Evolutionary conservation across 1,140 invertebrate genomes (phyloP).

Genomic region (Diachasmimorpha longicaudata): DNA sequence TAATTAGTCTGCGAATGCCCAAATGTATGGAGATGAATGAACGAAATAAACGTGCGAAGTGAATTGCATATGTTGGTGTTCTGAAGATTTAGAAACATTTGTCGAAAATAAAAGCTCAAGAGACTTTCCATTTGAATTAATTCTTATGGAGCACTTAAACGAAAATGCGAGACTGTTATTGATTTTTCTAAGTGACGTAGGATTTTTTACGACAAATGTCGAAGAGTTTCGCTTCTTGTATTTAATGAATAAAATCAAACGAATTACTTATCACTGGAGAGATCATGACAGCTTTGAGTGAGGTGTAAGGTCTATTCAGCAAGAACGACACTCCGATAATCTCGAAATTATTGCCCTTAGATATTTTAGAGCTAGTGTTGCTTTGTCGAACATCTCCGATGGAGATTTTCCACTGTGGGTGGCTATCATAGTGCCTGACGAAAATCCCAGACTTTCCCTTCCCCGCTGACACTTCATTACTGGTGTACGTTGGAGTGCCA

Average conservation of each 20-base stretch:
- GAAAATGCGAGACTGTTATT: too few species aligned
- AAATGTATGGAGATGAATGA: too few species aligned
- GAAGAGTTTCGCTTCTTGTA: too few species aligned
- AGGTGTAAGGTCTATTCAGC: constrained; percentile 45
- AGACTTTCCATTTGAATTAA: too few species aligned
- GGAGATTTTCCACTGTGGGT: constrained; percentile 54
- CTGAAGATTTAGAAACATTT: not conserved
- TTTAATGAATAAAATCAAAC: not conserved
- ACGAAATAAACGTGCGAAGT: too few species aligned
- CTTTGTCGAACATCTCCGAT: constrained; percentile 47
- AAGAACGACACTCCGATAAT: constrained; percentile 51
- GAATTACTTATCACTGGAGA: constrained; percentile 18
- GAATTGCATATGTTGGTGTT: too few species aligned
- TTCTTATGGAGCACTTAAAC: too few species aligned
- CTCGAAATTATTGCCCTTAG: constrained; percentile 48
- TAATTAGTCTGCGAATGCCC: not conserved
- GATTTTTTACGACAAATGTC: too few species aligned
- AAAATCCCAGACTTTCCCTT: constrained; percentile 5
- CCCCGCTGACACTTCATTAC: constrained; percentile 63
- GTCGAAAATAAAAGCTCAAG: too few species aligned
- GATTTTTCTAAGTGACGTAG: too few species aligned
- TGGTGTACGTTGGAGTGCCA: constrained; percentile 63
- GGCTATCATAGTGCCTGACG: constrained; percentile 44
- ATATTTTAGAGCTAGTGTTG: constrained; percentile 29
- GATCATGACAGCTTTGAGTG: not conserved